A percentile compares a stretch with the other conserved stretches of the same genome.
Conservation (phyloP, 2,797 vertebrate genomes). For the Natrix natrix region DNA sequence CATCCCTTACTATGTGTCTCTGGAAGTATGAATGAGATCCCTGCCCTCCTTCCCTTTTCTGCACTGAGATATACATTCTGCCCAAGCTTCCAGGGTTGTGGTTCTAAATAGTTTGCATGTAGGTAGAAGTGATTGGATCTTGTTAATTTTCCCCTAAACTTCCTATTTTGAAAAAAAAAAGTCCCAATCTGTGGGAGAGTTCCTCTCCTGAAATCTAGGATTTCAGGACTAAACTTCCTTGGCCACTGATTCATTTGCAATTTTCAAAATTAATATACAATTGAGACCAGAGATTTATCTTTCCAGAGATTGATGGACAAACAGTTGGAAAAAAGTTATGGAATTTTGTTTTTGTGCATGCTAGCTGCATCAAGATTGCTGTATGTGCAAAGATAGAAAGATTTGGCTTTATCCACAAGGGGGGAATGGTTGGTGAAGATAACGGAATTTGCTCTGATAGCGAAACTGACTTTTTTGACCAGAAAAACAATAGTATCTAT, state of each 20-base stretch:
- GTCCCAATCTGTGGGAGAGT: background rate
- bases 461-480: background rate
- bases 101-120: background rate
- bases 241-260: background rate
- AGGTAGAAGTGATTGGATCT: background rate
- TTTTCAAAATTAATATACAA: background rate
- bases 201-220: background rate
- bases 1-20: too few species aligned
- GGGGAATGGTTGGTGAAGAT: background rate
- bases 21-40: background rate
- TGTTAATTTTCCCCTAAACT: background rate
- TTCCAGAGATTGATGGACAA: background rate
- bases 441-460: background rate
- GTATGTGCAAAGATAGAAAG: background rate
- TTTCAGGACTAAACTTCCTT: background rate
- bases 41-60: background rate
- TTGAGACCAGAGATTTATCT: background rate
- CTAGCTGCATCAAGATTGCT: background rate
- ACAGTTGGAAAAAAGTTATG: background rate
- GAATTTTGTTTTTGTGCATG: background rate
- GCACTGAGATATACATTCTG: background rate
- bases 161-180: background rate
- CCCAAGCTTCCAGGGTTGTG: background rate
- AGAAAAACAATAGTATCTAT: background rate
- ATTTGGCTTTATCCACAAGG: background rate